Evolutionary conservation across 2,888 invertebrate genomes (phyloP).

Genomic region (Phyllotreta striolata): DNA sequence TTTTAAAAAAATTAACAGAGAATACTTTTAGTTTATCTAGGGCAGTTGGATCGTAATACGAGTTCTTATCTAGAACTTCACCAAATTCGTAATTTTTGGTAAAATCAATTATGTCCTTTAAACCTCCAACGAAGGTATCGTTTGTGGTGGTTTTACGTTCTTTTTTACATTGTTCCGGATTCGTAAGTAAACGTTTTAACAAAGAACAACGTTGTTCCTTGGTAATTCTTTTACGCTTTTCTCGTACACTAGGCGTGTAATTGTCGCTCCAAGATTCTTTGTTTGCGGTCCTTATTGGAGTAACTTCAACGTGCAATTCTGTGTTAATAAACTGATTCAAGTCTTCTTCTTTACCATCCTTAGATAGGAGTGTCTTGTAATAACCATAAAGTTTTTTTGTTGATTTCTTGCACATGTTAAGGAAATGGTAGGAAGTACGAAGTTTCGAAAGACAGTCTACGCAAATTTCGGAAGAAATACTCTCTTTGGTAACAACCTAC

Average conservation of each 20-base stretch:
- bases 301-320: constrained; percentile 53
- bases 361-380: constrained; percentile 52
- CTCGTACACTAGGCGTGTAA: constrained; percentile 32
- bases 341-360: constrained; percentile 44
- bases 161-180: constrained; percentile 42
- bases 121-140: constrained; percentile 47
- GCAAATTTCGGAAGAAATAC: constrained; percentile 57
- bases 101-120: constrained; percentile 56
- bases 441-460: constrained; percentile 57
- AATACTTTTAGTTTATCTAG: constrained; percentile 56
- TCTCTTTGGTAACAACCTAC: constrained; percentile 57
- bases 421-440: constrained; percentile 57
- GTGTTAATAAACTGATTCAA: constrained; percentile 51
- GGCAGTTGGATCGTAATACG: constrained; percentile 53
- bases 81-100: constrained; percentile 58
- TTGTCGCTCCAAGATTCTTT: constrained; percentile 26
- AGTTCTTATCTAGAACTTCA: constrained; percentile 50
- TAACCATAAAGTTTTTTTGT: constrained; percentile 56
- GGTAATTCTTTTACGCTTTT: constrained; percentile 54
- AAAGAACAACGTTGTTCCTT: constrained; percentile 58
- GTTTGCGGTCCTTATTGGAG: constrained; percentile 41
- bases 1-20: constrained; percentile 56
- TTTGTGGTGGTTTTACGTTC: constrained; percentile 24
- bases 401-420: constrained; percentile 58
- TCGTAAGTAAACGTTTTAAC: constrained; percentile 53